phyloP scores from a whole-genome alignment of 2,113 vertebrate species.

The Collichthys lucidus region DNA sequence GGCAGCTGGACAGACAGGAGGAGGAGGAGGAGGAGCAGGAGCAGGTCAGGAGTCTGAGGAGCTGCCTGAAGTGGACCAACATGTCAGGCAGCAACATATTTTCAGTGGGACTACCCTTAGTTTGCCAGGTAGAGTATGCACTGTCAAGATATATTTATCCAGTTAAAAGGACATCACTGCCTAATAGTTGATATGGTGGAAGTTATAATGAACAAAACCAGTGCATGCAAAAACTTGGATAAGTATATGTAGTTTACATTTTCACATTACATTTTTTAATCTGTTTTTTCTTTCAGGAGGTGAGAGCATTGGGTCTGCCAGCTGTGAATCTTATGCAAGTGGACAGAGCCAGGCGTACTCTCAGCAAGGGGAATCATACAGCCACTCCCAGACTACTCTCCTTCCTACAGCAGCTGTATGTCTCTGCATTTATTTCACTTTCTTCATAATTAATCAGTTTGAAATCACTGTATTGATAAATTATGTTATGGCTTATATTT shows the following conservation, averaged over 20 bases:
- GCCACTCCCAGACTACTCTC: conserved; percentile 74
- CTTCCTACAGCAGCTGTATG: conserved; percentile 84
- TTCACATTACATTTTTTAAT: not conserved
- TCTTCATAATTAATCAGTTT: conserved; percentile 5
- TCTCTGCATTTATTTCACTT: conserved; percentile 24
- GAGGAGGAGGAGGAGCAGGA: conserved; percentile 30
- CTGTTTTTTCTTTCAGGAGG: conserved; percentile 58
- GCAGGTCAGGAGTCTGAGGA: conserved; percentile 85
- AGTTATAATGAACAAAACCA: not conserved
- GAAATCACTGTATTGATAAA: not conserved
- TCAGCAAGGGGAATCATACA: conserved; percentile 78
- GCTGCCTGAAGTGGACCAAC: conserved; percentile 87
- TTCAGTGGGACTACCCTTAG: conserved; percentile 63
- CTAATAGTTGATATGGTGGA: not conserved
- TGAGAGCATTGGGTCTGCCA: conserved; percentile 79
- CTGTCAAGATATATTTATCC: not conserved
- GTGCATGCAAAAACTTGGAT: not conserved
- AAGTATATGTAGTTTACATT: not conserved
- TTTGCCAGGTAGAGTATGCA: conserved; percentile 73
- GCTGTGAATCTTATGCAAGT: conserved; percentile 82
- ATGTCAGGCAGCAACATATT: conserved; percentile 83
- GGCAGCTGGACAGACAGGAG: conserved; percentile 51
- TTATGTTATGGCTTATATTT: conserved; percentile 17
- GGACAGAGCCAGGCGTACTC: conserved; percentile 82
- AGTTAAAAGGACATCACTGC: too few species aligned